Conservation (phyloP, 2,888 invertebrate species). For the Pyralis farinalis region DNA sequence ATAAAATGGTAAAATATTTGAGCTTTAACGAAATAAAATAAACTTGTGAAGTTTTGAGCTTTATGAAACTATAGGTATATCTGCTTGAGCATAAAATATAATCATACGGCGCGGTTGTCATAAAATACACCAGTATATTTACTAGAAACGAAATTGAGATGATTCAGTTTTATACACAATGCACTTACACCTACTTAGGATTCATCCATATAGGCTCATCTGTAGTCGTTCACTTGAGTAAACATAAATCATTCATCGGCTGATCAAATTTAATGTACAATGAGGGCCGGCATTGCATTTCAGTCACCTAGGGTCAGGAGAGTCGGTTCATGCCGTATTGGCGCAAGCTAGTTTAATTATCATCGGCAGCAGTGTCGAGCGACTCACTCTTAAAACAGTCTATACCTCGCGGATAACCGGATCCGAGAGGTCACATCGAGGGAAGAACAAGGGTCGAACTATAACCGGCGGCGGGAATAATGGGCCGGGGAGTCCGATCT, state of each 20-base stretch:
- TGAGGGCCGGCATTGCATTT: neutral
- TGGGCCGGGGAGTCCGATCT: neutral
- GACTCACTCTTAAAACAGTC: neutral
- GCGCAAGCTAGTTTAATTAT: neutral
- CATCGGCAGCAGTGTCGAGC: neutral
- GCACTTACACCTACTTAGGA: neutral
- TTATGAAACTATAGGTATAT: conserved; percentile 7
- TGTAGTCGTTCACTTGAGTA: neutral
- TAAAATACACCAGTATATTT: neutral
- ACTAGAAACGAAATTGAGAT: conserved; percentile 3
- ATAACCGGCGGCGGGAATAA: too few relatives aligned
- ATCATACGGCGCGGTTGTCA: neutral
- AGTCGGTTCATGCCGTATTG: neutral
- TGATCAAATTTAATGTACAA: conserved; percentile 1
- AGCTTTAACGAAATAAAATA: conserved; percentile 16
- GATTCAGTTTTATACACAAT: neutral
- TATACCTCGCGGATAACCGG: neutral
- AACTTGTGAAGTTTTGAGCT: conserved; percentile 13
- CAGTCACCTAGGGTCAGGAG: conserved; percentile 2
- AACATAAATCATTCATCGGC: conserved; percentile 1
- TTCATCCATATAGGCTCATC: neutral
- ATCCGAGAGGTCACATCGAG: neutral
- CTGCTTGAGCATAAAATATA: conserved; percentile 2
- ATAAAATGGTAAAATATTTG: conserved; percentile 26
- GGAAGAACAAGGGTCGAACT: neutral